A percentile compares a stretch with the other conserved stretches of the same genome.
These are phyloP conservation scores for Mythimna vitellina DNA, from an alignment of 2,888 invertebrate species.

Conservation along the genomic window DNA sequence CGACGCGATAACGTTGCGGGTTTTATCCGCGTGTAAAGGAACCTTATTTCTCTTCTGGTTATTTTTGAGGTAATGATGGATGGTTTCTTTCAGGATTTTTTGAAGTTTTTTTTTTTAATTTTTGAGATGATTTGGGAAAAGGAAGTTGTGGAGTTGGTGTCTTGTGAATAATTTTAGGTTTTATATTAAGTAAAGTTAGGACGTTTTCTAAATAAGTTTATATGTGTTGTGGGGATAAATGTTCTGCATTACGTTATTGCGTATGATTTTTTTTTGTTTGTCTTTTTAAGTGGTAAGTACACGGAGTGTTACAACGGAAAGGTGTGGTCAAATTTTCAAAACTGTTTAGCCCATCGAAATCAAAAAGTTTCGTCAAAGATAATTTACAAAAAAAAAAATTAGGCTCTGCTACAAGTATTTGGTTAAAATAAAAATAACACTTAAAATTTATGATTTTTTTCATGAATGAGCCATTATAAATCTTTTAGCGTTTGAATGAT, in stretches of 20 bases:
- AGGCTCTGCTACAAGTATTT: no score
- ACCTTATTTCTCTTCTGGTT: slow-evolving; percentile 54
- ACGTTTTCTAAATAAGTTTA: no score
- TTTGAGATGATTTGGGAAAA: slow-evolving; percentile 13
- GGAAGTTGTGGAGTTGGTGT: not conserved
- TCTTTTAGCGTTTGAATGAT: no score
- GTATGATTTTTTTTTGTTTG: not conserved
- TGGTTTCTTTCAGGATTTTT: slow-evolving; percentile 30
- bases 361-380: no score
- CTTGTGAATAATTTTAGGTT: not conserved
- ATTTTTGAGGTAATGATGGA: slow-evolving; percentile 54
- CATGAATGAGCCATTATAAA: no score
- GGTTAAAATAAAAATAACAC: no score
- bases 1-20: slow-evolving; percentile 57
- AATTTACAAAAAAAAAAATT: no score
- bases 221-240: not conserved
- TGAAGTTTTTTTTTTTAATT: not conserved
- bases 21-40: slow-evolving; percentile 50
- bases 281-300: not conserved
- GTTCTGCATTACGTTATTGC: not conserved
- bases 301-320: no score
- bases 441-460: no score
- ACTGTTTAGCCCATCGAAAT: no score
- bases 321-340: no score
- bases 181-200: not conserved